phyloP scores from a whole-genome alignment of 1,140 invertebrate species.

The Tribolium madens region DNA sequence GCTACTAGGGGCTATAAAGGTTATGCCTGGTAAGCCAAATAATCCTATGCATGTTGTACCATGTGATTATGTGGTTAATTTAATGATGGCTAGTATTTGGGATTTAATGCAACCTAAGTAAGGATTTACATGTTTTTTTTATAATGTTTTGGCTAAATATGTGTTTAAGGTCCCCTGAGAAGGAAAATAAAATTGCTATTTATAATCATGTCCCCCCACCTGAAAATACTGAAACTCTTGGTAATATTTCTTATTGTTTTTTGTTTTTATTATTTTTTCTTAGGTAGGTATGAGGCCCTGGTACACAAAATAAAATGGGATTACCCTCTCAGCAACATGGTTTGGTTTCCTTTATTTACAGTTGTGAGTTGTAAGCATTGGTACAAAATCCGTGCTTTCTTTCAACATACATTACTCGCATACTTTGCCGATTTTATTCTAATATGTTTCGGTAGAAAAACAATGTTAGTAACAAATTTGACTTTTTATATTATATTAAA shows the following conservation, averaged over 20 bases:
- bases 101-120: slow-evolving; percentile 68
- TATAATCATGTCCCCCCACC: neutral
- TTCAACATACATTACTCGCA: neutral
- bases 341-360: neutral
- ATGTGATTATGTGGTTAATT: slow-evolving; percentile 77
- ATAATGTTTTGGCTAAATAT: neutral
- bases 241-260: neutral
- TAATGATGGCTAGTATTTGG: slow-evolving; percentile 75
- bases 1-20: slow-evolving; percentile 68
- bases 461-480: neutral
- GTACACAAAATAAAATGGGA: neutral
- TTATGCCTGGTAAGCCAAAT: slow-evolving; percentile 65
- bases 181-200: neutral
- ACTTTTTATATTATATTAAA: no score
- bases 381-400: neutral
- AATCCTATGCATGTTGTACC: slow-evolving; percentile 77
- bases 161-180: neutral
- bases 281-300: neutral
- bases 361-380: neutral
- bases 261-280: neutral
- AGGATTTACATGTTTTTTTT: neutral
- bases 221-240: neutral
- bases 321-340: neutral
- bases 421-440: slow-evolving; percentile 7
- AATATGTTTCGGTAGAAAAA: neutral